phyloP scores from a whole-genome alignment of 2,888 invertebrate genomes.

The Ptilodon capucinus region DNA sequence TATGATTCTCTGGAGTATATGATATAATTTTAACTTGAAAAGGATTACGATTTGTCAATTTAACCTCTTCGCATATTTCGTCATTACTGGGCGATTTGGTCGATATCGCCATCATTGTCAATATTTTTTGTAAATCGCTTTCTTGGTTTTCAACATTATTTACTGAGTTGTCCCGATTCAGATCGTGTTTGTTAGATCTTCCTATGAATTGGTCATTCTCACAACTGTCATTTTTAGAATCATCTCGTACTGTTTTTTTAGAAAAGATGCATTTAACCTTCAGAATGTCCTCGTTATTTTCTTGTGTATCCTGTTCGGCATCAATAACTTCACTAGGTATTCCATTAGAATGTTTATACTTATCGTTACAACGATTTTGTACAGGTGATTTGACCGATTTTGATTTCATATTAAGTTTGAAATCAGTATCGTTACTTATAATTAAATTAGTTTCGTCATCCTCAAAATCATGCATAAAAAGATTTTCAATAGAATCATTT shows the following conservation, averaged over 20 bases:
- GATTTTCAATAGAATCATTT: slow-evolving; percentile 35
- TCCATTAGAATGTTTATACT: slow-evolving; percentile 13
- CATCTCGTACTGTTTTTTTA: slow-evolving; percentile 1
- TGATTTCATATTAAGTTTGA: slow-evolving; percentile 48
- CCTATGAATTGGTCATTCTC: slow-evolving; percentile 1
- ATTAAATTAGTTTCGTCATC: slow-evolving; percentile 46
- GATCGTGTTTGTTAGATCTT: slow-evolving; percentile 9
- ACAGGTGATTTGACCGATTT: slow-evolving; percentile 24
- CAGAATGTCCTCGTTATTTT: slow-evolving; percentile 34
- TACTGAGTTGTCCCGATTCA: slow-evolving; percentile 3
- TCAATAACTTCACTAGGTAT: slow-evolving; percentile 21
- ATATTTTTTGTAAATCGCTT: slow-evolving; percentile 58
- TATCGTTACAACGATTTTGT: slow-evolving; percentile 21
- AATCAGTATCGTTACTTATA: slow-evolving; percentile 50
- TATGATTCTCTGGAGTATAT: slow-evolving; percentile 3
- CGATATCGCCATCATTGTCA: slow-evolving; percentile 66
- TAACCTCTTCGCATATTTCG: slow-evolving; percentile 12
- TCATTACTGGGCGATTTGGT: slow-evolving; percentile 40
- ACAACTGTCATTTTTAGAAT: not conserved
- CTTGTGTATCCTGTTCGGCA: slow-evolving; percentile 28
- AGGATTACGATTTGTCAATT: slow-evolving; percentile 5
- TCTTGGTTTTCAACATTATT: slow-evolving; percentile 20
- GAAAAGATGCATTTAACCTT: slow-evolving; percentile 36
- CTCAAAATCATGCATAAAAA: slow-evolving; percentile 38
- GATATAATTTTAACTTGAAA: slow-evolving; percentile 3